These are phyloP conservation scores for Lottia scabra DNA, from an alignment of 2,888 invertebrate genomes.

Conservation along the genomic window DNA sequence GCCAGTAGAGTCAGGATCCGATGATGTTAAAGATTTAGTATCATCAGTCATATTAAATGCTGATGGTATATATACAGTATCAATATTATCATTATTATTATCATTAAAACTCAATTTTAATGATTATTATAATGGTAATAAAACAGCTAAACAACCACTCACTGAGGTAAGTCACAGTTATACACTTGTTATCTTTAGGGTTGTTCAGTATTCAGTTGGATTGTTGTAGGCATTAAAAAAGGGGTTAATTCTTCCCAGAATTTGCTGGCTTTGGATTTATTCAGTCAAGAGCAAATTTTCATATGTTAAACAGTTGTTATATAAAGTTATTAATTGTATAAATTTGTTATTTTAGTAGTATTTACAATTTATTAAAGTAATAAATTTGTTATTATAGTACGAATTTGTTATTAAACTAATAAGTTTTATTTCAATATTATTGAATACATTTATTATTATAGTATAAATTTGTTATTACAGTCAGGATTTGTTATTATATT, in stretches of 20 bases:
- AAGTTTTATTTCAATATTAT: no score
- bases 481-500: constrained; percentile 10
- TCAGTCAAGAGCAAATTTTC: no score
- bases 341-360: no score
- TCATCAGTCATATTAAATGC: constrained; percentile 82
- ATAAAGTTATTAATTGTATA: no score
- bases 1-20: neutral
- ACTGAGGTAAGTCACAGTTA: constrained; percentile 70
- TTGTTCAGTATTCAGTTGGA: no score
- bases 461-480: neutral
- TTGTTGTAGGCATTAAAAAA: no score
- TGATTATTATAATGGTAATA: constrained; percentile 77
- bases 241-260: no score
- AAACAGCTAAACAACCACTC: constrained; percentile 68
- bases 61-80: constrained; percentile 92
- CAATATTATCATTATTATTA: constrained; percentile 85
- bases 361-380: no score
- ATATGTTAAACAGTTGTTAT: no score
- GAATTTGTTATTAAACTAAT: neutral
- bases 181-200: no score
- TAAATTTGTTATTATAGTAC: neutral
- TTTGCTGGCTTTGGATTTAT: no score
- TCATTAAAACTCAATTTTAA: constrained; percentile 83
- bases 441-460: neutral
- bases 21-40: constrained; percentile 1